These are phyloP conservation scores for Eueremaeus valkanovi DNA, from an alignment of 2,888 invertebrate species.

Conservation along the genomic window DNA sequence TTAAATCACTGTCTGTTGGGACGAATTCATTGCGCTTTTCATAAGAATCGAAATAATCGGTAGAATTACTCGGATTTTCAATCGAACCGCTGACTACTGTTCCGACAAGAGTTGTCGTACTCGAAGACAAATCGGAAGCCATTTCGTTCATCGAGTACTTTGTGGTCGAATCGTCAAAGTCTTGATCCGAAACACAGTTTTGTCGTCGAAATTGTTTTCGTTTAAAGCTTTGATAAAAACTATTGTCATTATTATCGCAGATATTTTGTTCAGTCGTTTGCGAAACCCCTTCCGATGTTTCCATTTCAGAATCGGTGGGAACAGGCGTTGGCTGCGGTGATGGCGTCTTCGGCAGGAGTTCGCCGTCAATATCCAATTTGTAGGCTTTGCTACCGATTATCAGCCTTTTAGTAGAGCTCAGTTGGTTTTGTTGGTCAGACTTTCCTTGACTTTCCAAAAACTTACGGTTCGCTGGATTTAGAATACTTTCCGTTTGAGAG, in stretches of 20 bases:
- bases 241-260: not conserved
- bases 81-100: not conserved
- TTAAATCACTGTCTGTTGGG: not conserved
- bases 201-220: constrained; percentile 10
- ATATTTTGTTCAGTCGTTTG: constrained; percentile 5
- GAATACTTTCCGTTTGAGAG: constrained; percentile 48
- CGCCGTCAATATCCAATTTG: constrained; percentile 27
- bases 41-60: not conserved
- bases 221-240: not conserved
- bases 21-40: not conserved
- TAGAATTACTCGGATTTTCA: not conserved
- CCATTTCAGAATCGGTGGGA: not conserved
- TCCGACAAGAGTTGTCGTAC: constrained; percentile 12
- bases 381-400: constrained; percentile 36
- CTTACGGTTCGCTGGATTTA: constrained; percentile 53
- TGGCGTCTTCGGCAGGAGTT: constrained; percentile 31
- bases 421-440: not conserved
- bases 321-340: not conserved
- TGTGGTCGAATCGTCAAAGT: not conserved
- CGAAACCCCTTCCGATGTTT: not conserved
- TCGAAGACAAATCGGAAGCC: constrained; percentile 19
- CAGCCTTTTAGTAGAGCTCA: constrained; percentile 28
- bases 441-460: constrained; percentile 52
- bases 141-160: not conserved
- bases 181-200: constrained; percentile 7